Base-by-base conservation (phyloP, 2,888 invertebrate species). In the Melanophora roralis region DNA sequence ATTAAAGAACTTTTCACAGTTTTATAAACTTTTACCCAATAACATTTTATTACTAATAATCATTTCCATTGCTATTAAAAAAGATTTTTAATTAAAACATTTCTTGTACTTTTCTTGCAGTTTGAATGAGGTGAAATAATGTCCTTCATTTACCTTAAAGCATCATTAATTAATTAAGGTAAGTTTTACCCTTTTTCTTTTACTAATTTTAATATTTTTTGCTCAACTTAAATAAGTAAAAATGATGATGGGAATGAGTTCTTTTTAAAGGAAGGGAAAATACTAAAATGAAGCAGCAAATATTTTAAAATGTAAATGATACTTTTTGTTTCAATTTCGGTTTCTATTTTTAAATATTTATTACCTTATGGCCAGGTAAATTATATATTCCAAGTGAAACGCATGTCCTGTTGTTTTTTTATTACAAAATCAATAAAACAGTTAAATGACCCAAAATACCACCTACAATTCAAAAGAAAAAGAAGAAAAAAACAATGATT, bases 141-240 rank as follows among this genome's bases (percentile, higher is more conserved):
- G 23, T 3, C 8, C n/a, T 14, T 27, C 7, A 11, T 19, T 21
- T 21, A 49, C 1, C 19, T 65, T 65, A 51, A 38, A 65, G 51
- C 38, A 16, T 53, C 40, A 65, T 65, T 65, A 51, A 38, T 40
- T 27, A 40, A 51, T 53, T 16, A 65, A 65, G 65, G 65, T 65
- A 40, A 65, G 51, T 65, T 65, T 38, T 60, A 40, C 40, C 6
- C 8, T 9, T 23, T 36, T 47, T 8, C 1, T 21, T n/a, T 23
- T 12, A 12, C 2, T n/a, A n/a, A n/a, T n/a, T n/a, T n/a, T n/a
- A n/a, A n/a, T n/a, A n/a, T n/a, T 21, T 11, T 47, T 23, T 47
- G 43, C 6, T 21, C 19, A 19, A 23, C n/a, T 32, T 9, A 32
- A 53, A 53, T 32, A 34, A 53, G 12, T 19, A 36, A 55, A 11